Evolutionary conservation across 2,113 vertebrate species (phyloP).

Genomic region (Labeo catla): DNA sequence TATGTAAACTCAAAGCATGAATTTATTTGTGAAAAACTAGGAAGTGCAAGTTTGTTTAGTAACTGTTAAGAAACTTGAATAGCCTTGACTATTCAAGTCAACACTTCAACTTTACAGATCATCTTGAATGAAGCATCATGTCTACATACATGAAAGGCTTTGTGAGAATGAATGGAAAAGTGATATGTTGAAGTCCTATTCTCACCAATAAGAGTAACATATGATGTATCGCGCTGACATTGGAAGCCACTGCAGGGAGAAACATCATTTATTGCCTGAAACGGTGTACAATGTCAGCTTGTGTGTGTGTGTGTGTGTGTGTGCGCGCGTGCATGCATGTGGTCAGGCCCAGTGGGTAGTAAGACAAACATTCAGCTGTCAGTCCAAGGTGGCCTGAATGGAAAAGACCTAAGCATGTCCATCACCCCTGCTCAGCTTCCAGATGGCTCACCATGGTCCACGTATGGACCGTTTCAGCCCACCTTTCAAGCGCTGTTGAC

Average conservation of each 20-base stretch:
- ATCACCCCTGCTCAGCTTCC: conserved; percentile 42
- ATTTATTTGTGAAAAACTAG: background rate
- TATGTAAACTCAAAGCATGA: background rate
- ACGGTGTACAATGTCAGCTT: conserved; percentile 28
- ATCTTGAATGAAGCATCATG: conserved; percentile 17
- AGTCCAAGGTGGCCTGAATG: conserved; percentile 34
- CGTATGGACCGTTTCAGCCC: background rate
- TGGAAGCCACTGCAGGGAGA: conserved; percentile 21
- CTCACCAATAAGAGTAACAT: conserved; percentile 2
- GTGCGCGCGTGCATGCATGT: background rate
- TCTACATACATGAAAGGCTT: background rate
- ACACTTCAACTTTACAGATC: background rate
- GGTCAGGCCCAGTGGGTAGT: background rate
- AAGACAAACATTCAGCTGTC: conserved; percentile 32
- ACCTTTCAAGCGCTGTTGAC: background rate
- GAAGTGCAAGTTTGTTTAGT: background rate
- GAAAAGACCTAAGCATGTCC: conserved; percentile 25
- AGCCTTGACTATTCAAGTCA: background rate
- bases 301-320: background rate
- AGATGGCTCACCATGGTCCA: conserved; percentile 29
- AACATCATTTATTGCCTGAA: conserved; percentile 36
- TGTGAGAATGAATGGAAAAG: background rate
- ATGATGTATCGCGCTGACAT: conserved; percentile 24
- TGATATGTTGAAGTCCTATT: background rate
- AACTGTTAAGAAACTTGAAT: background rate